Evolutionary conservation across 1,140 invertebrate genomes (phyloP).

Genomic region (Pogonognathellus flavescens): DNA sequence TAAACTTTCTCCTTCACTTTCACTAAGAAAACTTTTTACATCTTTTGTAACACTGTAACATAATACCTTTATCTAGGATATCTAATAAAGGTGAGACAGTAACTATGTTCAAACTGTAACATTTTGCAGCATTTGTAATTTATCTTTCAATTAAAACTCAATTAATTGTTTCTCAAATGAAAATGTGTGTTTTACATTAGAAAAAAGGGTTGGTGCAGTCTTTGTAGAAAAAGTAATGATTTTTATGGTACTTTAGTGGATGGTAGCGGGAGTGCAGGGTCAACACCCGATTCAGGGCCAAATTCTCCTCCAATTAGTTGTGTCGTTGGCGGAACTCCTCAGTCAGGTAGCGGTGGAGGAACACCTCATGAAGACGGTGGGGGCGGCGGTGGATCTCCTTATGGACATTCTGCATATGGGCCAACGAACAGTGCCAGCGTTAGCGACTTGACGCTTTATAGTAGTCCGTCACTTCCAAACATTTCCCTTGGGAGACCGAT

Average conservation of each 20-base stretch:
- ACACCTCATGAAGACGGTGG: conserved; percentile 73
- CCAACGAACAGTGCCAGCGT: conserved; percentile 71
- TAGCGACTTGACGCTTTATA: conserved; percentile 84
- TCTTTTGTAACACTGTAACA: no score
- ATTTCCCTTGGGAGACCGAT: conserved; percentile 90
- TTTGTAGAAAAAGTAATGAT: background rate
- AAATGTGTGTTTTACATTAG: background rate
- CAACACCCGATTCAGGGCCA: conserved; percentile 79
- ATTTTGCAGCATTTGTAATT: no score
- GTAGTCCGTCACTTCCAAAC: conserved; percentile 95
- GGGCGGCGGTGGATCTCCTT: conserved; percentile 72
- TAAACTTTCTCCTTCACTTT: background rate
- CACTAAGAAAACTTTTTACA: no score
- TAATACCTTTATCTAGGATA: no score
- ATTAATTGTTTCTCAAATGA: background rate
- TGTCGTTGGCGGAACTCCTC: conserved; percentile 73
- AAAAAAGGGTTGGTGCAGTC: background rate
- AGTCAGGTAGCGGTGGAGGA: conserved; percentile 73
- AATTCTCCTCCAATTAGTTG: conserved; percentile 82
- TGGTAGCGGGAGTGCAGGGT: conserved; percentile 72
- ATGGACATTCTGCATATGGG: conserved; percentile 69
- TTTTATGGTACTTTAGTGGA: conserved; percentile 70
- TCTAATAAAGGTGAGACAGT: no score
- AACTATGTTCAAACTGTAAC: no score
- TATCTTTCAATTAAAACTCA: no score